These are phyloP conservation scores for Tetranychus truncatus DNA, from an alignment of 2,888 invertebrate genomes.

Conservation along the genomic window DNA sequence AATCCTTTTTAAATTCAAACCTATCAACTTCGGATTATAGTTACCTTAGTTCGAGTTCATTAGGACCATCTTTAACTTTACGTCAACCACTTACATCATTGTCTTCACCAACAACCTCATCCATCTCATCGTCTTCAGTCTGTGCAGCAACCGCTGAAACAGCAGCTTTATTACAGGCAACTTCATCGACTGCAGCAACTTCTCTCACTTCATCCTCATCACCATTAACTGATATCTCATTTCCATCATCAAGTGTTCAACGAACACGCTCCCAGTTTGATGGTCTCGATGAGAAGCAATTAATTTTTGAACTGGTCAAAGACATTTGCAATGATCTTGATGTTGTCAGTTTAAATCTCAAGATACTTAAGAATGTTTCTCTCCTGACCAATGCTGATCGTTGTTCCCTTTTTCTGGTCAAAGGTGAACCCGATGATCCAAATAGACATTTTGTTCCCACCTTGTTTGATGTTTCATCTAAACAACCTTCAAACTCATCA, in stretches of 20 bases:
- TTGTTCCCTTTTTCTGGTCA: conserved; percentile 62
- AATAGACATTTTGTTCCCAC: conserved; percentile 28
- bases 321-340: conserved; percentile 92
- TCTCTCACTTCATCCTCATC: conserved; percentile 37
- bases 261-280: conserved; percentile 43
- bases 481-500: conserved; percentile 38
- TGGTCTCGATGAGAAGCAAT: conserved; percentile 73
- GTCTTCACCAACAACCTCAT: conserved; percentile 5
- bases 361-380: conserved; percentile 79
- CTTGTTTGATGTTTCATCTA: conserved; percentile 84
- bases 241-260: neutral
- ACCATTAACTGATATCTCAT: conserved; percentile 35
- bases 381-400: conserved; percentile 75
- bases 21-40: neutral
- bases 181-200: neutral
- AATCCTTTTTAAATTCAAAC: neutral
- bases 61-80: conserved; percentile 7
- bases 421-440: conserved; percentile 35
- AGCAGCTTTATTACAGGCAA: conserved; percentile 16
- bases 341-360: conserved; percentile 77
- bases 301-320: conserved; percentile 77
- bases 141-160: neutral
- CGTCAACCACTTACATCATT: neutral
- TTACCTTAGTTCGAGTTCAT: neutral
- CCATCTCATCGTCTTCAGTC: neutral